phyloP scores from a whole-genome alignment of 2,797 vertebrate genomes.

The Hyperoplus immaculatus region DNA sequence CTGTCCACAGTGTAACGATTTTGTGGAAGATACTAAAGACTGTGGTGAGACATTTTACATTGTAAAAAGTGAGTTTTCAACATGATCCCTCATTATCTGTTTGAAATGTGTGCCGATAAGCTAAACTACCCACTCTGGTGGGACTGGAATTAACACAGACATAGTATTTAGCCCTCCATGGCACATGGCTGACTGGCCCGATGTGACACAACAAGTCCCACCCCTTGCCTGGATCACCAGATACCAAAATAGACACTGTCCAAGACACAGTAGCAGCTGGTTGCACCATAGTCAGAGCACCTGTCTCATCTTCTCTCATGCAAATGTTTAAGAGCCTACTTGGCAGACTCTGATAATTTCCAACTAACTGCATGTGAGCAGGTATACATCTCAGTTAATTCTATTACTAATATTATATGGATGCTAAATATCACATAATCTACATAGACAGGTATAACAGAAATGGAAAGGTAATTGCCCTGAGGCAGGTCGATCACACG shows the following conservation, averaged over 20 bases:
- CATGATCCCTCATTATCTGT: not conserved
- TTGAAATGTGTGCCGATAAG: not conserved
- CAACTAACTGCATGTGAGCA: not conserved
- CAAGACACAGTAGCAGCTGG: constrained; percentile 79
- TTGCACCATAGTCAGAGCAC: constrained; percentile 72
- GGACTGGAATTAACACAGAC: not conserved
- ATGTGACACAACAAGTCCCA: constrained; percentile 67
- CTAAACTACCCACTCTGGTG: not conserved
- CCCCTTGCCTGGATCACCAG: constrained; percentile 67
- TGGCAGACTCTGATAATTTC: constrained; percentile 26
- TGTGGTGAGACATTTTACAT: not conserved
- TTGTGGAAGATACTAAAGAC: not conserved
- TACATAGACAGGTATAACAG: fast-evolving
- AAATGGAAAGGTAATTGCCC: not conserved
- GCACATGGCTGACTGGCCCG: constrained; percentile 37
- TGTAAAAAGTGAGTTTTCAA: not conserved
- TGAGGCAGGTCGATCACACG: constrained; percentile 21
- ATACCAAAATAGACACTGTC: constrained; percentile 85
- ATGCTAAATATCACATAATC: not conserved
- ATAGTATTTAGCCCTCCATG: constrained; percentile 9
- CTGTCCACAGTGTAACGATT: constrained; percentile 9
- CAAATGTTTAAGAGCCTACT: constrained; percentile 57
- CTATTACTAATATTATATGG: too few species aligned
- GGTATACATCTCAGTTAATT: not conserved
- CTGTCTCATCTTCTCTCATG: constrained; percentile 80